A percentile compares a stretch with the other conserved stretches of the same genome.
Evolutionary conservation across 2,113 vertebrate species (phyloP).

Genomic region (Barbus barbus): DNA sequence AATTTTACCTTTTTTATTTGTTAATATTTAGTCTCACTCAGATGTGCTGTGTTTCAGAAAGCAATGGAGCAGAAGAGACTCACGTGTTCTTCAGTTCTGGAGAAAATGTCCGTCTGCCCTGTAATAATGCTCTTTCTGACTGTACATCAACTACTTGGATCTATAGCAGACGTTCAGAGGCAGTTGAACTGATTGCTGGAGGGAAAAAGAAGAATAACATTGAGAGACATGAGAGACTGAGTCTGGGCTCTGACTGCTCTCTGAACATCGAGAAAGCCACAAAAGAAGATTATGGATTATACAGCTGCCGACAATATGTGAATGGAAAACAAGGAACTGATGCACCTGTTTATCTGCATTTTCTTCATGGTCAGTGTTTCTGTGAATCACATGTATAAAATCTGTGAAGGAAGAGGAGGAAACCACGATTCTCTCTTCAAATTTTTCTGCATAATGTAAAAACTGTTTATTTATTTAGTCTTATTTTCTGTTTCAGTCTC

Average conservation of each 20-base stretch:
- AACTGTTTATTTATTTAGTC: too few species aligned
- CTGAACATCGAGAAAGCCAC: background rate
- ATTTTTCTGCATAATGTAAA: too few species aligned
- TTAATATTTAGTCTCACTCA: too few species aligned
- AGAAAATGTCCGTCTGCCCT: slow-evolving; percentile 22
- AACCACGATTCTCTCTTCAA: too few species aligned
- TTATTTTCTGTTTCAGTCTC: background rate
- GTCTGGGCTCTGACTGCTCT: too few species aligned
- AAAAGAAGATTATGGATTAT: background rate
- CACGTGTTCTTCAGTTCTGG: background rate
- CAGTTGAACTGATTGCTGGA: background rate
- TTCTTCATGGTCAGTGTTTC: background rate
- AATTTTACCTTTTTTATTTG: too few species aligned
- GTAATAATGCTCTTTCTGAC: slow-evolving; percentile 6
- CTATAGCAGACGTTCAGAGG: background rate
- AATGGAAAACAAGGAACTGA: background rate
- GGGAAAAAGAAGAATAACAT: background rate
- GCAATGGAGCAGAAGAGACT: background rate
- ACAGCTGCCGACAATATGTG: slow-evolving; percentile 3
- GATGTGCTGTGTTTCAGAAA: too few species aligned
- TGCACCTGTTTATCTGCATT: background rate
- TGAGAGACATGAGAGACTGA: slow-evolving; percentile 6
- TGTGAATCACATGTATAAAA: too few species aligned
- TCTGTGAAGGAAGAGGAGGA: too few species aligned
- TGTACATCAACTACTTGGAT: slow-evolving; percentile 36